Evolutionary conservation across 2,113 vertebrate species (phyloP), one percentile per base, ranked within the genome.

Genomic region (Barnardius zonarius): DNA sequence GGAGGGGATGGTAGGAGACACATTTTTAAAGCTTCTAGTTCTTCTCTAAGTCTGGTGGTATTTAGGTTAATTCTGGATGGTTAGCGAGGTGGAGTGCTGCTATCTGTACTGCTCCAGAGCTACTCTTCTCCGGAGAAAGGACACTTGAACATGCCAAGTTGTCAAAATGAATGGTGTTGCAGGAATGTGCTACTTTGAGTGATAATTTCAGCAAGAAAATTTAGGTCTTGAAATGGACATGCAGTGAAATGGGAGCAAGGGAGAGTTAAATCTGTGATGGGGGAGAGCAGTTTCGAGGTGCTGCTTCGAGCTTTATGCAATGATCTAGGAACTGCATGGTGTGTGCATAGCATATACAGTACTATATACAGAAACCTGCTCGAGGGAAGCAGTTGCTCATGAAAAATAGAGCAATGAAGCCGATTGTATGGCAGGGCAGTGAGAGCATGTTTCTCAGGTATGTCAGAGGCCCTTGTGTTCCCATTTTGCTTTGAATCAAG

Each of bases 281-380:
- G 33, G 19, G 12, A 59, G 22, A 35, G 35, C 18, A 61, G 6
- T 63, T 88, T 68, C 7, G 27, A 70, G 86, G 31, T 2, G 1
- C 54, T 64, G 39, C 35, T 85, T 76, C 62, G 41, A 54, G 8
- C 37, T 31, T 57, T 5, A 0, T 7, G 11, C 7, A 33, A 4
- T 13, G 13, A 52, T 4, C 22, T 9, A n/a, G 64, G 54, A 62
- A 6, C 2, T 28, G 8, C 17, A 17, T 28, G 17, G 31, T 0
- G 0, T 10, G 16, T 1, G 2, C 0, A 0, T 8, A 12, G 30
- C 19, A 9, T n/a, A 2, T 35, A 2, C 0, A 8, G 9, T 6
- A 39, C 14, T 41, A 23, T 41, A n/a, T 4, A n/a, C 35, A 77
- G 43, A 37, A 25, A 23, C 43, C 30, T 10, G 9, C 20, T 59